Evolutionary conservation across 2,888 invertebrate genomes (phyloP), one percentile per base, ranked within the genome.

Genomic region (Drosophila incognita): DNA sequence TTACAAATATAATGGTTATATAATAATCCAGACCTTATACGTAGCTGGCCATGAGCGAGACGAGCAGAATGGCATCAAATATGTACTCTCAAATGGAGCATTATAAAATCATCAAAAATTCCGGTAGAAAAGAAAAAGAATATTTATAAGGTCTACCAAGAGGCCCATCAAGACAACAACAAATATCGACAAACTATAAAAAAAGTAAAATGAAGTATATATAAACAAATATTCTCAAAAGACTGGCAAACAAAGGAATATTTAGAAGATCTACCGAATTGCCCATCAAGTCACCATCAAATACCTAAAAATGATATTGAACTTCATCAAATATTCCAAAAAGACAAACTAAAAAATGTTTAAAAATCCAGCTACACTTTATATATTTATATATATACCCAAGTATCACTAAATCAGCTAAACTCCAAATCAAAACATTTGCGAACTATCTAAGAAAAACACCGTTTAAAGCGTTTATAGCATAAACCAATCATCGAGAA

Each of bases 1-100:
- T 5, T 15, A 46, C 46, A 42, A 35, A 21, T 4, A 3, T 6
- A n/a, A 38, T 18, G 1, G n/a, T 40, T 5, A 31, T 31, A 2
- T 54, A 60, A 33, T 57, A 38, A 71, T 27, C 21, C 1, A 7
- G 8, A 18, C 1, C 51, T 59, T 61, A 13, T 48, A 38, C n/a
- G 3, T 40, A 76, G 77, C 66, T 52, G 18, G 10, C 18, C 11
- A 18, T 7, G 0, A 11, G 10, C 0, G 2, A 31, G 31, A 15
- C 21, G 4, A n/a, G 21, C 5, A 24, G 33, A 21, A 27, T 59
- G 49, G 35, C 0, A 27, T 8, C n/a, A 7, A 2, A 31, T 2
- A n/a, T 21, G 21, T 13, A 38, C 10, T 21, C 24, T 18, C 2
- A 10, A 21, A 24, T n/a, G 21, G 13, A 46, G 8, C 21, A 46